Base-by-base conservation (phyloP, 1,140 invertebrate species). In the Drosophila serrata region DNA sequence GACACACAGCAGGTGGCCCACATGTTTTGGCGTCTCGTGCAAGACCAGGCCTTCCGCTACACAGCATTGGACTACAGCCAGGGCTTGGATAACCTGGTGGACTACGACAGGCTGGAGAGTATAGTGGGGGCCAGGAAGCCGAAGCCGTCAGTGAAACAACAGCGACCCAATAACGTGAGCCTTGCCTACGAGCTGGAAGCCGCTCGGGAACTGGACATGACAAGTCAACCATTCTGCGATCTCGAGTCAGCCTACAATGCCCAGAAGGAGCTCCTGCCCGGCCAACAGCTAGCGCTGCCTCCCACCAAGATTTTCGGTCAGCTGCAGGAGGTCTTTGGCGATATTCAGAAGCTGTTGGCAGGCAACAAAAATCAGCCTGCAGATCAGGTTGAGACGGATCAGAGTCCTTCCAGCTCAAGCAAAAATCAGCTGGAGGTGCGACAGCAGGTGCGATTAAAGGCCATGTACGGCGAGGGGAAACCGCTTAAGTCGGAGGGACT, bases 201-300 rank as follows among this genome's bases (percentile, higher is more conserved):
- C 0, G 35, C 85, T 0, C 19, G 49, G 7, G 48, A 68, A 12
- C 51, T 79, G 31, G 8, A 55, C 7, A 24, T 19, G 13, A 51
- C 56, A 19, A 40, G 57, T 43, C 49, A 70, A 15, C 55, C 74
- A 0, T 45, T 92, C 1, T 74, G 70, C 11, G 57, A 75, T 7
- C 65, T 91, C 15, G 90, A 92, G 51, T 39, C 74, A 0, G 74
- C 68, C 4, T 92, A 92, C 48, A 92, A 92, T 48, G 67, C 69
- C n/a, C 79, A 82, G 24, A 92, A 92, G 57, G 17, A 75, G 12
- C 37, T 53, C 3, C 43, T 67, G 17, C 3, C 60, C 15, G 56
- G 48, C 7, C 63, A 81, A n/a, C 62, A 74, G 29, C 49, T 67
- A 15, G 48, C 74, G 0, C 65, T 92, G 42, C 56, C 86, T 6